A percentile compares a stretch with the other conserved stretches of the same genome.
phyloP scores from a whole-genome alignment of 1,140 invertebrate genomes.

The Orius insidiosus region DNA sequence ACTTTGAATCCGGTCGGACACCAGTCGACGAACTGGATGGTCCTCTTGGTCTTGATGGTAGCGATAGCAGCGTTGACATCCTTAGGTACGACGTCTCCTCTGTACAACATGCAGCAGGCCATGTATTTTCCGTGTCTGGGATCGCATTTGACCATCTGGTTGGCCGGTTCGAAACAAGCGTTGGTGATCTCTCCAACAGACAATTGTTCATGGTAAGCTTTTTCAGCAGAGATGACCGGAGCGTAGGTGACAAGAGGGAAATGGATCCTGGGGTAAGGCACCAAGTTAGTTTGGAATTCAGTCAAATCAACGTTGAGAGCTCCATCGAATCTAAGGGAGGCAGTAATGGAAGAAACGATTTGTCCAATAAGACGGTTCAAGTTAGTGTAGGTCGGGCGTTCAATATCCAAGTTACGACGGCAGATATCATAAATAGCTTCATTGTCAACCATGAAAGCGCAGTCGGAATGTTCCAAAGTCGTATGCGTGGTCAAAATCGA shows the following conservation, averaged over 20 bases:
- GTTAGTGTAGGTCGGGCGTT: constrained; percentile 68
- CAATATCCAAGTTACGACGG: constrained; percentile 71
- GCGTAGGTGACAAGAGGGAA: constrained; percentile 59
- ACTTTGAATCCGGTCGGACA: constrained; percentile 43
- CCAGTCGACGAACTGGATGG: constrained; percentile 44
- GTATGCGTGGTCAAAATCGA: constrained; percentile 43
- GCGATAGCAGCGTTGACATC: constrained; percentile 57
- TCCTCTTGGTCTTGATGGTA: constrained; percentile 47
- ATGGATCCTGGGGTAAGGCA: constrained; percentile 69
- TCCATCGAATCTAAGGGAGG: constrained; percentile 48
- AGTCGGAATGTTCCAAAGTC: constrained; percentile 46
- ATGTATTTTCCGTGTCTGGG: constrained; percentile 31
- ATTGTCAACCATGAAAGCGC: constrained; percentile 63
- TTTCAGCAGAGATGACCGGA: constrained; percentile 68
- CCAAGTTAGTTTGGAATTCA: constrained; percentile 81
- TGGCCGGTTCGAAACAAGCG: constrained; percentile 45
- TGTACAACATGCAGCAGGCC: constrained; percentile 39
- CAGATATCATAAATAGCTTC: constrained; percentile 88
- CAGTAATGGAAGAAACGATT: constrained; percentile 27
- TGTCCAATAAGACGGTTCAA: constrained; percentile 65
- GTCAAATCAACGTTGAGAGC: constrained; percentile 76
- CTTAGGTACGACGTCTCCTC: constrained; percentile 44
- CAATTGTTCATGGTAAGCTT: constrained; percentile 66
- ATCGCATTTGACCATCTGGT: constrained; percentile 73
- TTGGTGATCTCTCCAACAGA: constrained; percentile 60